phyloP scores from a whole-genome alignment of 2,113 vertebrate genomes.

The Okapia johnstoni region DNA sequence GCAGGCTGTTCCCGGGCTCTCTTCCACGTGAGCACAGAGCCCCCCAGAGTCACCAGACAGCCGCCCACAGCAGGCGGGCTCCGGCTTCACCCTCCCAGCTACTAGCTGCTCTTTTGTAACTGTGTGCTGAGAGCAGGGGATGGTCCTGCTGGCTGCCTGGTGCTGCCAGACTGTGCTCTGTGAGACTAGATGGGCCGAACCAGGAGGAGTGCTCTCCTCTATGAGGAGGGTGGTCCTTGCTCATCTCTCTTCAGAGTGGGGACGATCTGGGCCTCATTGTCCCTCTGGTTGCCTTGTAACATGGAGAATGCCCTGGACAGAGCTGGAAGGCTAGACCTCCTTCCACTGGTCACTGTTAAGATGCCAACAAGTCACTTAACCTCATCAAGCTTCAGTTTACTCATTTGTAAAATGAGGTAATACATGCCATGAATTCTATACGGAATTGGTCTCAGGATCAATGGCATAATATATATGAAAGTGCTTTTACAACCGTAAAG shows the following conservation, averaged over 20 bases:
- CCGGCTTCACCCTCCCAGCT: background rate
- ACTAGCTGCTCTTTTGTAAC: background rate
- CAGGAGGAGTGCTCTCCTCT: background rate
- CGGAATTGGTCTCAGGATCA: background rate
- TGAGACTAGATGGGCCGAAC: background rate
- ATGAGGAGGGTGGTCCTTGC: background rate
- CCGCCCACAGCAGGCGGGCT: background rate
- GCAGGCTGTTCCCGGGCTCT: background rate
- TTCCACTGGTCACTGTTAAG: background rate
- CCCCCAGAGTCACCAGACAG: background rate
- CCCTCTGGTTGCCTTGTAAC: background rate
- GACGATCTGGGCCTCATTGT: background rate
- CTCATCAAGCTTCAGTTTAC: background rate
- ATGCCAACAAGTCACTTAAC: background rate
- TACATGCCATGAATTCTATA: background rate
- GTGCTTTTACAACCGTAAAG: background rate
- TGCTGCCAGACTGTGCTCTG: background rate
- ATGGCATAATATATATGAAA: background rate
- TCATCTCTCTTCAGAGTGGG: background rate
- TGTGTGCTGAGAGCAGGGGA: background rate
- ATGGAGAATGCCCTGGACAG: background rate
- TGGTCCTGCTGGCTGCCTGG: background rate
- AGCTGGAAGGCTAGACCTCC: background rate
- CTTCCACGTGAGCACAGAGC: background rate
- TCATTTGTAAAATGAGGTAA: background rate